These are phyloP conservation scores for Passer montanus DNA, from an alignment of 2,113 vertebrate species.

Conservation along the genomic window DNA sequence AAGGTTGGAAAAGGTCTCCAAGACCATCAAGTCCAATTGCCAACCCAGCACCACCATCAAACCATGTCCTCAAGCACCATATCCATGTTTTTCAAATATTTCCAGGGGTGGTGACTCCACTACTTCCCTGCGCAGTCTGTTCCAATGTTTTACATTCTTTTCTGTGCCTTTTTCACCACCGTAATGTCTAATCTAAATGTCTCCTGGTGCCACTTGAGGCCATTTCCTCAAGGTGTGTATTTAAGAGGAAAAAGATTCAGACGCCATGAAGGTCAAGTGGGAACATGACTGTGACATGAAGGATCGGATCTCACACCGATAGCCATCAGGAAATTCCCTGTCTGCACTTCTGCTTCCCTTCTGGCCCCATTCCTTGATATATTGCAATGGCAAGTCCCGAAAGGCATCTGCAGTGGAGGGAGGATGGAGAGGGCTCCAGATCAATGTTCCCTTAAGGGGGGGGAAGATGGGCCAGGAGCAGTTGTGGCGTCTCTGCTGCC, in stretches of 20 bases:
- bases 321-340: slow-evolving; percentile 4
- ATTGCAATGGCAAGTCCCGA: fast-evolving
- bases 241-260: not conserved
- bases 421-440: not conserved
- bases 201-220: not conserved
- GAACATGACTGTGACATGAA: not conserved
- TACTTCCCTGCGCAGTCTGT: not conserved
- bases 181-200: not conserved
- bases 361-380: not conserved
- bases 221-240: not conserved
- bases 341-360: not conserved
- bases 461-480: not conserved
- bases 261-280: not conserved
- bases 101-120: not conserved
- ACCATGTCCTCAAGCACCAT: not conserved
- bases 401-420: fast-evolving
- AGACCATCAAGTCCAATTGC: not conserved
- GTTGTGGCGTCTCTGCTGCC: fast-evolving
- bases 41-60: not conserved
- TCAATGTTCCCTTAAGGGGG: fast-evolving
- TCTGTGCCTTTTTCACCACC: fast-evolving
- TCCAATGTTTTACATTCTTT: not conserved
- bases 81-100: not conserved
- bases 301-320: not conserved
- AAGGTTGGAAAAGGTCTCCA: not conserved